phyloP scores from a whole-genome alignment of 2,888 invertebrate genomes.

The Tethea ocularis region DNA sequence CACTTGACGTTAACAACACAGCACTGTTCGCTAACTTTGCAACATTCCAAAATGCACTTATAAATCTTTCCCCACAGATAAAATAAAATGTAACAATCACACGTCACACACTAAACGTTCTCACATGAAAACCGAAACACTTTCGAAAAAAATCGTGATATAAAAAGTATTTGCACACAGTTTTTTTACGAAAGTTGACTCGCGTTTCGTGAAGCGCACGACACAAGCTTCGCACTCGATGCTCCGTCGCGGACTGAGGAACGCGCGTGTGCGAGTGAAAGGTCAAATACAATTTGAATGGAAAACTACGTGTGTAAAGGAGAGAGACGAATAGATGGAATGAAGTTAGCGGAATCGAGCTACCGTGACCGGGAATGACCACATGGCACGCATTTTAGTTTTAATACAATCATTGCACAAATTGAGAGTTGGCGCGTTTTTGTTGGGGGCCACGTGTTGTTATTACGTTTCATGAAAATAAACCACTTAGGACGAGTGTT shows the following conservation, averaged over 20 bases:
- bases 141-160: constrained; percentile 47
- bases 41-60: constrained; percentile 70
- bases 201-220: constrained; percentile 39
- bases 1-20: constrained; percentile 50
- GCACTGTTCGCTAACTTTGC: constrained; percentile 52
- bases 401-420: constrained; percentile 73
- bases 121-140: constrained; percentile 47
- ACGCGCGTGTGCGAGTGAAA: constrained; percentile 64
- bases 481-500: constrained; percentile 28
- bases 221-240: constrained; percentile 39
- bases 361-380: constrained; percentile 71
- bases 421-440: constrained; percentile 74
- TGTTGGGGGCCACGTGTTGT: constrained; percentile 70
- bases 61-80: constrained; percentile 29
- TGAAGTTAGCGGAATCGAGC: constrained; percentile 64
- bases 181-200: constrained; percentile 75
- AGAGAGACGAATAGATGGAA: constrained; percentile 45
- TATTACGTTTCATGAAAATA: constrained; percentile 50
- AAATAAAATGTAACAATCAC: constrained; percentile 34
- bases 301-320: constrained; percentile 43
- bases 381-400: constrained; percentile 74
- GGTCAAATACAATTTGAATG: constrained; percentile 51
- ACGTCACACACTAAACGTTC: constrained; percentile 40
- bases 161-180: constrained; percentile 57
- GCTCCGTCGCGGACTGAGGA: constrained; percentile 60